Base-by-base conservation (phyloP, 2,113 vertebrate species). In the Dicrurus megarhynchus region DNA sequence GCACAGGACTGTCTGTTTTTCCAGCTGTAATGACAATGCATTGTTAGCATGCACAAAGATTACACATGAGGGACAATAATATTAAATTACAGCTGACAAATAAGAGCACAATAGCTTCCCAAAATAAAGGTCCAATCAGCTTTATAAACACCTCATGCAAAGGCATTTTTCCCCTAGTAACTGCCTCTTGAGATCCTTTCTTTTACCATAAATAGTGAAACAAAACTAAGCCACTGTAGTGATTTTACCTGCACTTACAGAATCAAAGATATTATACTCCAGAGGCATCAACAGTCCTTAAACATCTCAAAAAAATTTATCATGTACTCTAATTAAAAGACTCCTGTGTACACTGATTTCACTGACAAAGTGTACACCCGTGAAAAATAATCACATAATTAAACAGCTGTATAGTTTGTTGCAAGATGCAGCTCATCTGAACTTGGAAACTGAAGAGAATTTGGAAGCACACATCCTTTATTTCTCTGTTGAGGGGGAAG, bases 1-100 rank as follows among this genome's bases (percentile, higher is more conserved):
- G 94, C 46, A 91, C 61, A 59, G 97, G 84, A 37, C 91, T 44
- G 32, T 98, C 97, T 76, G 88, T 52, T 93, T 97, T 98, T 77
- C 88, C 95, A 96, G 81, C 98, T 98, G 92, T 86, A 97, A 90
- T 22, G 56, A 96, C 35, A 94, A 92, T 4, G 14, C 13, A 59
- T 2, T 65, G 39, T 93, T 93, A 91, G 61, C n/a, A 47, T 7
- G 39, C 32, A 39, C 3, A 3, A 13, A 73, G 5, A 1, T n/a
- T 41, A 87, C 3, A 55, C 14, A n/a, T 9, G 28, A 59, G 15
- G 11, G 21, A 67, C 13, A 68, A 12, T 13, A 35, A 85, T 4
- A 2, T 26, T 83, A 80, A 22, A 52, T 61, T 60, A 63, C 27
- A 87, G 20, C 16, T 69, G 30, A 85, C 18, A 85, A 78, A 17